Base-by-base conservation (phyloP, 2,888 invertebrate species). In the Dichetophora obliterata region DNA sequence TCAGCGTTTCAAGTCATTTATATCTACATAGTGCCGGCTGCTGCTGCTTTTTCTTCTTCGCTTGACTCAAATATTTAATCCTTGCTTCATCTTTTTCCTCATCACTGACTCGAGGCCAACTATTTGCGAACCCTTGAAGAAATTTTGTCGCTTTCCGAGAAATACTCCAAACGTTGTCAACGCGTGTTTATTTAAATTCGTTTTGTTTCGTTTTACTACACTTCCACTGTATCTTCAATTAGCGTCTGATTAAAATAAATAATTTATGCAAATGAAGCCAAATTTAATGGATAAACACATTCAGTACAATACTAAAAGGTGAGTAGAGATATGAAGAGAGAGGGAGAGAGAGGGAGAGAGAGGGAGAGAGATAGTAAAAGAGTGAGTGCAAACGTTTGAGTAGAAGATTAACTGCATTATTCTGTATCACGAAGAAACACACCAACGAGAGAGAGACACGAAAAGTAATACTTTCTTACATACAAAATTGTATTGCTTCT, bases 221-320 rank as follows among this genome's bases (percentile, higher is more conserved):
- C 16, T n/a, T 19, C 52, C 48, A 43, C 14, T 31, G 54, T 48
- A 66, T 19, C 65, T 71, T 66, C 66, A 76, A 76, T 76, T 76
- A 72, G 76, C 71, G 48, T 48, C 76, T 71, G 63, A 76, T 76
- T 76, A 76, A 76, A 70, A 52, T 34, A 71, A 65, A 72, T 71
- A 76, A 54, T 72, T 72, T 66, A 72, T 72, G 76, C 66, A 76
- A 76, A 76, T 76, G 71, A 66, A 66, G 50, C 52, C 8, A n/a
- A 24, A 66, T 76, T 61, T n/a, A 71, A 57, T 66, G 43, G 57
- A 59, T 65, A 72, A 76, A 72, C 9, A 52, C 43, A 16, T 4
- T n/a, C 37, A 57, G 14, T n/a, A 14, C 16, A 9, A 22, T 24
- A 27, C 43, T 9, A 59, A 43, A 11, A 43, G 43, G 43, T 43